Evolutionary conservation across 2,797 vertebrate genomes (phyloP).

Genomic region (Helostoma temminkii): DNA sequence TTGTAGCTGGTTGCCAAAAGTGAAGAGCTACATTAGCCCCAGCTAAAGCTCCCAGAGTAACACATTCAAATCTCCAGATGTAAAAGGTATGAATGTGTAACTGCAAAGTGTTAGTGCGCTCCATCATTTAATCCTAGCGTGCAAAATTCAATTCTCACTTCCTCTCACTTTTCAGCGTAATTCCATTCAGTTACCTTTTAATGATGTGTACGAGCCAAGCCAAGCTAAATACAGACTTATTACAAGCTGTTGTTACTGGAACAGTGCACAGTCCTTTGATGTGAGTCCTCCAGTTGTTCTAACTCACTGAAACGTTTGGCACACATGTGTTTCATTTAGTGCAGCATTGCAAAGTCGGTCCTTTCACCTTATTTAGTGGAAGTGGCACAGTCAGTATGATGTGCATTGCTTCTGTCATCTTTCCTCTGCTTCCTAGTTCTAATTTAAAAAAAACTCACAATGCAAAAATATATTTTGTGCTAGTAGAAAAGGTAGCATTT

Average conservation of each 20-base stretch:
- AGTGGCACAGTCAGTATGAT: slow-evolving; percentile 20
- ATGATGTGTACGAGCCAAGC: slow-evolving; percentile 8
- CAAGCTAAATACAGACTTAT: slow-evolving; percentile 38
- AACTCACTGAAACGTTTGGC: slow-evolving; percentile 43
- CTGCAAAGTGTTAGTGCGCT: background rate
- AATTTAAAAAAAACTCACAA: background rate
- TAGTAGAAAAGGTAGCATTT: background rate
- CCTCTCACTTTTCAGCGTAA: slow-evolving; percentile 4
- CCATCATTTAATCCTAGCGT: slow-evolving; percentile 4
- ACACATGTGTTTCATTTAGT: slow-evolving; percentile 43
- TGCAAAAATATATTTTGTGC: background rate
- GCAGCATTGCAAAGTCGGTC: slow-evolving; percentile 12
- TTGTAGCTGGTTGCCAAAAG: background rate
- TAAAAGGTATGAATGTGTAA: slow-evolving; percentile 32
- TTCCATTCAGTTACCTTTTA: slow-evolving; percentile 21
- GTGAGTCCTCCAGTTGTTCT: slow-evolving; percentile 34
- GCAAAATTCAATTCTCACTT: slow-evolving; percentile 23
- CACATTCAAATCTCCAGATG: slow-evolving; percentile 3
- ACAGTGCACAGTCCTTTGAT: slow-evolving; percentile 28
- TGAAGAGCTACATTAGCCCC: background rate
- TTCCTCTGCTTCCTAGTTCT: background rate
- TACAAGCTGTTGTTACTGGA: slow-evolving; percentile 33
- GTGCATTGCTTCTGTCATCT: background rate
- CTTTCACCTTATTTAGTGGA: background rate
- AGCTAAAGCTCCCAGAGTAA: slow-evolving; percentile 9